Base-by-base conservation (phyloP, 2,113 vertebrate genomes). In the Spea multiplicata region DNA sequence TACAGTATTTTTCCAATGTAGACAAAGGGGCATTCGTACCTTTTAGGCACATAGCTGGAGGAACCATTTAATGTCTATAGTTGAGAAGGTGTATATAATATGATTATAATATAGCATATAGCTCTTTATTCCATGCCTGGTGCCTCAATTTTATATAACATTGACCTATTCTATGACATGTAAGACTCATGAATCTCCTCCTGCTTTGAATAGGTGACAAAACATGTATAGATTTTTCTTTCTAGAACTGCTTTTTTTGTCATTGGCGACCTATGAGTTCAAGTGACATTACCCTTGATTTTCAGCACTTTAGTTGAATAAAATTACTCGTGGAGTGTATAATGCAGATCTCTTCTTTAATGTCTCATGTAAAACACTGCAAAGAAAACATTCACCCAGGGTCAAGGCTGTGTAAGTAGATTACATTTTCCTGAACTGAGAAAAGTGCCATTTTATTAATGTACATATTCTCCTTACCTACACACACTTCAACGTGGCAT, bases 381-480 rank as follows among this genome's bases (percentile, higher is more conserved):
- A 74, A 74, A 80, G 78, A 50, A 73, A 73, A 61, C 71, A 67
- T 66, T 80, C 64, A 73, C 71, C 78, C 48, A 44, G 53, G 78
- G 78, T 80, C 71, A 80, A 68, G 78, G 61, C 78, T 67, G 46
- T 80, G 64, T 80, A 80, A 80, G 73, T 67, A 80, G 78, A 80
- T 80, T 80, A 80, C 77, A 59, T 61, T 68, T 74, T 65, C 68
- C 52, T n/a, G 13, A 44, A 57, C 76, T 49, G 59, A 73, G 77
- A n/a, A n/a, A 79, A 80, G 71, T 80, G 71, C 74, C 65, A 68
- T 68, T 74, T 74, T 67, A 68, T 80, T 80, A 74, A 55, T 30
- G 46, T 53, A 17, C 62, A 64, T 44, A 4, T 71, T 68, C 44
- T 13, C 77, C 73, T 66, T 53, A 17, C 74, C 49, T 74, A 50